Evolutionary conservation across 2,888 invertebrate species (phyloP), one percentile per base, ranked within the genome.

Genomic region (Tachina fera): DNA sequence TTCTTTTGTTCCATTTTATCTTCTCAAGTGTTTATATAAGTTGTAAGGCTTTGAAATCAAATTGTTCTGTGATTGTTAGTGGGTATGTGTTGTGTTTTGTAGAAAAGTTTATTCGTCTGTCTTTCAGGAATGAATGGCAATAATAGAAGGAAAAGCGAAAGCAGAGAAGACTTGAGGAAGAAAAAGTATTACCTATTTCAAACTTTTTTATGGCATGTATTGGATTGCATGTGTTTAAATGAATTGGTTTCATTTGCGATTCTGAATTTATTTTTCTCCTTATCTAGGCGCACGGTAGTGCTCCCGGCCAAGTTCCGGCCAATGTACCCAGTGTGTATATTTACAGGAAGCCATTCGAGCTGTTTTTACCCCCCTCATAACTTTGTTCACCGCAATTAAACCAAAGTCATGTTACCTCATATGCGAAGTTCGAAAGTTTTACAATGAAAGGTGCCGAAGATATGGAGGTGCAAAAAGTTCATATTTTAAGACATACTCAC

Each of bases 41-140:
- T 51, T 78, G 5, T 45, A 31, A 60, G 58, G 60, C 58, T 77
- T 79, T 51, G 19, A 79, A 78, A 79, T 71, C 70, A 31, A 74
- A 74, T 51, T 70, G 13, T 63, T 79, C 13, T 70, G 13, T 49
- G n/a, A 47, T 53, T 67, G 31, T 49, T 47, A 22, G 14, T 22
- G 16, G 13, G 31, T 65, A 3, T 47, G 16, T 60, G 11, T 13
- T 45, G 11, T 39, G 13, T 11, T 31, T 47, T 47, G 63, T 72
- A 39, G 63, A 51, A 79, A 71, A 63, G 16, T 71, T 79, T 61
- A 45, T 47, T 31, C 56, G 51, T 79, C 53, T 61, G 45, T 31
- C 56, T 49, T 51, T 39, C 19, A 56, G 49, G 41, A 49, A 68
- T 58, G 41, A 41, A 65, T 47, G 19, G 11, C 16, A 60, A 67